These are phyloP conservation scores for Caprella mutica DNA, from an alignment of 2,888 invertebrate species.

Conservation along the genomic window DNA sequence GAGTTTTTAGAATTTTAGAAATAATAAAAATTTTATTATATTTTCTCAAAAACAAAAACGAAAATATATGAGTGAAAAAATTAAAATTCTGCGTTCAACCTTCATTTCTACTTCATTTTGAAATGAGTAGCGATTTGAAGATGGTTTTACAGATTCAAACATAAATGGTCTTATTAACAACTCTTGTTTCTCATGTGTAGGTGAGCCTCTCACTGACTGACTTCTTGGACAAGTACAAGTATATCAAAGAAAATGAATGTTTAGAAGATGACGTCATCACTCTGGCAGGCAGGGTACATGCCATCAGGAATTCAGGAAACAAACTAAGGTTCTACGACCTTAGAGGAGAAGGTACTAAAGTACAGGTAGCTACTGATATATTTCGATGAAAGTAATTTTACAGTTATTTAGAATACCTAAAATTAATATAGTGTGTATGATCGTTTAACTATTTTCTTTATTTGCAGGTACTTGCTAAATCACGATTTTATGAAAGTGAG, in stretches of 20 bases:
- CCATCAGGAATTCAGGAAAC: constrained; percentile 81
- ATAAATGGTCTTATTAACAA: too few relatives aligned
- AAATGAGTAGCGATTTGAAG: too few relatives aligned
- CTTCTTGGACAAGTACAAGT: constrained; percentile 71
- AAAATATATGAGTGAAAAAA: too few relatives aligned
- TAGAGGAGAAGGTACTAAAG: constrained; percentile 83
- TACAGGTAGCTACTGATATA: constrained; percentile 45
- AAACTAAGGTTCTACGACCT: constrained; percentile 96
- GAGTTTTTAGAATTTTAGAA: too few relatives aligned
- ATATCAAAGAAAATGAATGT: constrained; percentile 41
- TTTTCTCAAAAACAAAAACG: too few relatives aligned
- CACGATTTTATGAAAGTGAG: constrained; percentile 61
- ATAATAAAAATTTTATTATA: too few relatives aligned
- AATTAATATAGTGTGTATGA: background rate
- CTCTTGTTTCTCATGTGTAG: too few relatives aligned
- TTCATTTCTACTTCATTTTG: too few relatives aligned
- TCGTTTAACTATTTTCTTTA: background rate
- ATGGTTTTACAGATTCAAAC: too few relatives aligned
- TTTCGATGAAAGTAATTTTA: too few relatives aligned
- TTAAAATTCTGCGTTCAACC: too few relatives aligned
- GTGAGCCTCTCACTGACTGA: too few relatives aligned
- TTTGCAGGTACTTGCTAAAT: constrained; percentile 87
- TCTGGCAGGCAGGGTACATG: constrained; percentile 61
- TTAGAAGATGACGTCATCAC: constrained; percentile 25
- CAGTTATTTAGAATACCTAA: background rate